Percentiles rank a stretch among this genome's conserved stretches.
Conservation (phyloP, 2,113 vertebrate genomes). For the Candoia aspera region DNA sequence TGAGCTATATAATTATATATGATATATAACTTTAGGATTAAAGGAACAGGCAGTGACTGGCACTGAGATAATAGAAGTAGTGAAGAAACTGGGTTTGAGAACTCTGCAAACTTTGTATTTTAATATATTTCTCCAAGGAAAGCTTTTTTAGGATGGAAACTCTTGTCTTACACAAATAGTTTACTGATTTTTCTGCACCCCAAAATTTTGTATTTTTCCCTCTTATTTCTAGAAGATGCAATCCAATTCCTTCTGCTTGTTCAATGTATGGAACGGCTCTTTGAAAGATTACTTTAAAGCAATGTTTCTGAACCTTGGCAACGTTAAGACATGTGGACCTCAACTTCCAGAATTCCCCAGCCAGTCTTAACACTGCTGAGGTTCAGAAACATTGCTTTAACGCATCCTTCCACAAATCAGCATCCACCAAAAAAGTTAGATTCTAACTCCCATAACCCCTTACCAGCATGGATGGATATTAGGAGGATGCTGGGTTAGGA, state of each 20-base stretch:
- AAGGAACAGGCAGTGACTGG: not conserved
- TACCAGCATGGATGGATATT: too few relatives aligned
- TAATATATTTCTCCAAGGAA: not conserved
- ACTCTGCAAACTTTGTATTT: not conserved
- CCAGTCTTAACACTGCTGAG: too few relatives aligned
- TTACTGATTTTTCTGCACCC: not conserved
- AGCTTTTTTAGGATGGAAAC: not conserved
- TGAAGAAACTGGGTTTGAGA: not conserved
- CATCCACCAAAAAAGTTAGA: too few relatives aligned
- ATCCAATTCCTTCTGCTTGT: not conserved
- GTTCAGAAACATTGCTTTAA: too few relatives aligned
- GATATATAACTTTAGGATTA: not conserved
- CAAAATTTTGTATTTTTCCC: not conserved
- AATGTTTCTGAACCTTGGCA: not conserved
- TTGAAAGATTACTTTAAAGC: not conserved
- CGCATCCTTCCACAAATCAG: too few relatives aligned
- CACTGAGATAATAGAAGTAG: not conserved
- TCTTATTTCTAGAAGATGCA: not conserved
- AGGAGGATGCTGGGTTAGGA: too few relatives aligned
- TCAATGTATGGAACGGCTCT: not conserved
- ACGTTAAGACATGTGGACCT: too few relatives aligned
- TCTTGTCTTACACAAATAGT: not conserved
- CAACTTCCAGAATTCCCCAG: too few relatives aligned
- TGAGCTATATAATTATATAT: not conserved
- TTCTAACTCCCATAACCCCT: too few relatives aligned